phyloP scores from a whole-genome alignment of 2,797 vertebrate genomes.

The Crax fasciolata region DNA sequence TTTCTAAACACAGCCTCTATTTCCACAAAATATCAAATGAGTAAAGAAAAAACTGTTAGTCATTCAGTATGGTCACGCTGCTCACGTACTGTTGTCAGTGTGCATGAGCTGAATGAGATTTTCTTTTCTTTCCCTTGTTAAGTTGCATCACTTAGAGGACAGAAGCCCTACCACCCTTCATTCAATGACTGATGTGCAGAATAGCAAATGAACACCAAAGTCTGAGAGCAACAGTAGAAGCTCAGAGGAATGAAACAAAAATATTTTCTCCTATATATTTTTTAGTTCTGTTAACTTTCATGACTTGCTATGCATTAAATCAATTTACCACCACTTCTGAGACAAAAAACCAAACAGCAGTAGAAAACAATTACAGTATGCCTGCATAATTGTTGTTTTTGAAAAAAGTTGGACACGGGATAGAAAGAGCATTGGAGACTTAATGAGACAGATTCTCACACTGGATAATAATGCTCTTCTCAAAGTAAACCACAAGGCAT shows the following conservation, averaged over 20 bases:
- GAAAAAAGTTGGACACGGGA: not conserved
- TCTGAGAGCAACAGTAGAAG: not conserved
- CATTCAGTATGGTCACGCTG: not conserved
- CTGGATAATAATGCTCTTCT: not conserved
- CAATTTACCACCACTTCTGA: conserved; percentile 6
- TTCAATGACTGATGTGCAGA: not conserved
- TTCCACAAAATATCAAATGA: not conserved
- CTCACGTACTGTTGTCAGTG: not conserved
- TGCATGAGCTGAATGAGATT: not conserved
- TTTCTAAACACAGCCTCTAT: not conserved
- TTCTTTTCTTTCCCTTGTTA: not conserved
- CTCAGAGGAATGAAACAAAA: conserved; percentile 54
- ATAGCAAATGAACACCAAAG: not conserved
- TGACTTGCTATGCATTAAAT: not conserved
- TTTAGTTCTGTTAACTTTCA: conserved; percentile 6
- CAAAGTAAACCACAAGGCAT: not conserved
- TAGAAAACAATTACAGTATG: not conserved
- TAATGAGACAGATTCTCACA: not conserved
- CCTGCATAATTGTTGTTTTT: not conserved
- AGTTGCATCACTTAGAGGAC: not conserved
- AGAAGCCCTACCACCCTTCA: not conserved
- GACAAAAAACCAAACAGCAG: not conserved
- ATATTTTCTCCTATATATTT: conserved; percentile 40
- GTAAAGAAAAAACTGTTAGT: not conserved
- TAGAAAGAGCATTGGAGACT: not conserved